Conservation (phyloP, 1,140 invertebrate genomes). For the Hypsibius dujardini region DNA sequence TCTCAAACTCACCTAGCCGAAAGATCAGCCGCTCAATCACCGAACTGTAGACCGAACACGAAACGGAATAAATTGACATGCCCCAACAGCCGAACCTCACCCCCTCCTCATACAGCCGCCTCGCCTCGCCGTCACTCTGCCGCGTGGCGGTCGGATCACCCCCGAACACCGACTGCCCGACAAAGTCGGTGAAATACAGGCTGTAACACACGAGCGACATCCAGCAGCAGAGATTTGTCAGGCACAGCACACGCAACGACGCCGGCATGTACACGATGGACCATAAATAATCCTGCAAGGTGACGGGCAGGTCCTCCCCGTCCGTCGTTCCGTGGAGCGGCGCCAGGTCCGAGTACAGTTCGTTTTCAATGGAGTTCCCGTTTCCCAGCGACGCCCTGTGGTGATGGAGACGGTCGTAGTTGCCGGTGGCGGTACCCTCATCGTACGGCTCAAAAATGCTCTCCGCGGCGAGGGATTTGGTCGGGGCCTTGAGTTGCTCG, state of each 20-base stretch:
- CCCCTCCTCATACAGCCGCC: slow-evolving; percentile 61
- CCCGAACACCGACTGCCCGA: slow-evolving; percentile 81
- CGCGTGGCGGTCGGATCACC: slow-evolving; percentile 56
- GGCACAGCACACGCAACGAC: slow-evolving; percentile 63
- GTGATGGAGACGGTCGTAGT: no score
- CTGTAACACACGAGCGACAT: slow-evolving; percentile 94
- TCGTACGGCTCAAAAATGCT: neutral
- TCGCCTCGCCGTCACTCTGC: slow-evolving; percentile 26
- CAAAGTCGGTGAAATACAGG: slow-evolving; percentile 89
- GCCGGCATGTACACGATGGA: slow-evolving; percentile 76
- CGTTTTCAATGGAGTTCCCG: neutral
- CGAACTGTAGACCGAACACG: slow-evolving; percentile 75
- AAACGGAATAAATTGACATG: slow-evolving; percentile 86
- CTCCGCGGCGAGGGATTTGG: no score
- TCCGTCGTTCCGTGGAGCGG: slow-evolving; percentile 5
- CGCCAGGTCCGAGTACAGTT: neutral
- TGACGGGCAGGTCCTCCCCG: slow-evolving; percentile 22
- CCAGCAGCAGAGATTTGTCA: slow-evolving; percentile 91
- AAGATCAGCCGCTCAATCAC: slow-evolving; percentile 69
- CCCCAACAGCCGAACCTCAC: slow-evolving; percentile 86
- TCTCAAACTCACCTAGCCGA: slow-evolving; percentile 46
- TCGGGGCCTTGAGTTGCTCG: neutral
- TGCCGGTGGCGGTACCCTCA: neutral
- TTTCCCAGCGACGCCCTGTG: no score
- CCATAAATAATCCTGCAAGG: slow-evolving; percentile 51